A percentile compares a stretch with the other conserved stretches of the same genome.
phyloP scores from a whole-genome alignment of 2,797 vertebrate genomes.

The Oreochromis mossambicus region DNA sequence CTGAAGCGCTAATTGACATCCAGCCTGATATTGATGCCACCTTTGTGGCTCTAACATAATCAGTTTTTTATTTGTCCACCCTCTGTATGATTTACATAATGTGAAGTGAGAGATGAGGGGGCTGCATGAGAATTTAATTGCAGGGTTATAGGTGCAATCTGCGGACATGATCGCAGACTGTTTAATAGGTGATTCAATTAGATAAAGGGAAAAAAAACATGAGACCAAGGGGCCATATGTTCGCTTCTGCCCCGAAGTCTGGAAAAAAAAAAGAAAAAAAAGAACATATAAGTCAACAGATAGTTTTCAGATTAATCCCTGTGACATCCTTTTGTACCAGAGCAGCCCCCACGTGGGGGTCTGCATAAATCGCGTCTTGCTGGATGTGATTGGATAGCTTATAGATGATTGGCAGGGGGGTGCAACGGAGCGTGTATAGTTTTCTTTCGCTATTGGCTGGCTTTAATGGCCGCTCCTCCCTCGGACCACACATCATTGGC shows the following conservation, averaged over 20 bases:
- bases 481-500: constrained; percentile 50
- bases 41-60: background rate
- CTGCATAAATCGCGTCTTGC: background rate
- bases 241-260: constrained; percentile 24
- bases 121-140: constrained; percentile 41
- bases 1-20: background rate
- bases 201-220: constrained; percentile 10
- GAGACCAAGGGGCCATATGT: constrained; percentile 33
- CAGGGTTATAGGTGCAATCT: constrained; percentile 25
- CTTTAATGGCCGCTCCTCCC: constrained; percentile 65
- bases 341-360: constrained; percentile 84
- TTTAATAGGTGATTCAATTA: constrained; percentile 45
- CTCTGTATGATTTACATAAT: background rate
- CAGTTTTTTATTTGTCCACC: background rate
- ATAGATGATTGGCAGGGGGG: constrained; percentile 76
- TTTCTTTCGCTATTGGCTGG: constrained; percentile 74
- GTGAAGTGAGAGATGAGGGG: background rate
- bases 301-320: constrained; percentile 61
- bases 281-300: constrained; percentile 50
- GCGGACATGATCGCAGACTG: constrained; percentile 7
- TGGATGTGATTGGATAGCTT: constrained; percentile 76
- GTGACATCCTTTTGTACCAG: constrained; percentile 51
- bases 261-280: background rate
- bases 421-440: constrained; percentile 55
- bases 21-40: background rate